Evolutionary conservation across 1,140 invertebrate species (phyloP).

Genomic region (Musca domestica): DNA sequence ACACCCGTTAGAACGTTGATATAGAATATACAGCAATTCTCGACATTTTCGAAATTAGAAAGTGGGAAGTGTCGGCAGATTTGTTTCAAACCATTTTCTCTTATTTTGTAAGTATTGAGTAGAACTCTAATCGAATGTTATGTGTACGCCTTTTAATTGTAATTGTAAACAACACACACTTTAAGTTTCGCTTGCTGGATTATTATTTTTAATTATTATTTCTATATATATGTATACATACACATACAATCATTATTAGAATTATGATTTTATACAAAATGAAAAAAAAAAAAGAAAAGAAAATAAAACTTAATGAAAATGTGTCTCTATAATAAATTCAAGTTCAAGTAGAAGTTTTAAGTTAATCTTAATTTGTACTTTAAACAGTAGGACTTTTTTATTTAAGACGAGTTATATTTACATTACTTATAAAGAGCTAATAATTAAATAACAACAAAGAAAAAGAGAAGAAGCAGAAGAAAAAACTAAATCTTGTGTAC

Average conservation of each 20-base stretch:
- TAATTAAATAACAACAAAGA: background rate
- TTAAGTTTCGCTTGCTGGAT: conserved; percentile 18
- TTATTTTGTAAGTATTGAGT: conserved; percentile 18
- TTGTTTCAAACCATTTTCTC: background rate
- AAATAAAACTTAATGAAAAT: conserved; percentile 10
- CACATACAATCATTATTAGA: conserved; percentile 11
- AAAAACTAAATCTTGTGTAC: too few species aligned
- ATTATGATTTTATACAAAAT: conserved; percentile 15
- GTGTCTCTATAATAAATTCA: conserved; percentile 12
- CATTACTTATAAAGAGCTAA: background rate
- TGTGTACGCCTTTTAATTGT: conserved; percentile 15
- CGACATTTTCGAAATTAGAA: background rate
- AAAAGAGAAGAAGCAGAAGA: too few species aligned
- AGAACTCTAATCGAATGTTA: conserved; percentile 14
- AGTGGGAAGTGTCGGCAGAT: background rate
- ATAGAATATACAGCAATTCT: background rate
- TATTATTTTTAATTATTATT: conserved; percentile 15
- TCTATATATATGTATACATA: background rate
- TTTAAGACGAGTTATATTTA: conserved; percentile 9
- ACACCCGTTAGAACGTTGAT: background rate
- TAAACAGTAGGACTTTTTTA: background rate
- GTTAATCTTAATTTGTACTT: conserved; percentile 20
- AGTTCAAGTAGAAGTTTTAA: conserved; percentile 18
- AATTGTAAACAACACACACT: conserved; percentile 12
- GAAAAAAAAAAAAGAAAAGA: too few species aligned